Evolutionary conservation across 53 echinoderm and acorn worm species (phyloP).

Genomic region (Henricia sp.): DNA sequence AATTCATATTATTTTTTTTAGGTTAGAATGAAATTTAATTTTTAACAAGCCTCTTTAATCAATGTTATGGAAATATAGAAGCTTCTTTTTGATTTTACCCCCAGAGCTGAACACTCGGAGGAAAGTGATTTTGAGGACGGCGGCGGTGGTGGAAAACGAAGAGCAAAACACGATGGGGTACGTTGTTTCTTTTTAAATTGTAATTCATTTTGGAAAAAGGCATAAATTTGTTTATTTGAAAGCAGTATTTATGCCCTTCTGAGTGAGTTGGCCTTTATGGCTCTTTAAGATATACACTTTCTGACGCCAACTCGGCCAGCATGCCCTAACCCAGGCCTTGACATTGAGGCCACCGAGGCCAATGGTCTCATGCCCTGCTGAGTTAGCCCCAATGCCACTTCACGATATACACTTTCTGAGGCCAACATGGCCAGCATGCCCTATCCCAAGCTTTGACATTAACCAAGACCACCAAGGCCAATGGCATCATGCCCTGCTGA

Average conservation of each 20-base stretch:
- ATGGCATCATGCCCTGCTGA: too few species aligned
- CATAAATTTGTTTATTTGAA: background rate
- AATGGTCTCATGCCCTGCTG: background rate
- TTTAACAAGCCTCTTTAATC: too few species aligned
- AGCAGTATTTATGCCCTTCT: too few species aligned
- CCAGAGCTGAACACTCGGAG: slow-evolving; percentile 43
- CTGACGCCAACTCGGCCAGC: too few species aligned
- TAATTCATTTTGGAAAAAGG: background rate
- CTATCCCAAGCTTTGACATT: background rate
- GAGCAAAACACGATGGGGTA: slow-evolving; percentile 47
- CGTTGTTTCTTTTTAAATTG: slow-evolving; percentile 3
- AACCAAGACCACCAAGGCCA: too few species aligned
- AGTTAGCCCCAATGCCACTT: too few species aligned
- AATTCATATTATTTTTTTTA: background rate
- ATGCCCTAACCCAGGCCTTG: background rate
- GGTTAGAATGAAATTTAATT: background rate
- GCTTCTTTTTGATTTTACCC: background rate
- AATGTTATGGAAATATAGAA: background rate
- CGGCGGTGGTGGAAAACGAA: background rate
- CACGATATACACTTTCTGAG: too few species aligned
- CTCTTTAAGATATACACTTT: too few species aligned
- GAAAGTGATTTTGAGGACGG: slow-evolving; percentile 52
- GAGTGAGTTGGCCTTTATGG: too few species aligned
- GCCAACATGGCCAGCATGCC: too few species aligned
- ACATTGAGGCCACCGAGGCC: too few species aligned